Conservation (phyloP, 2,113 vertebrate species). For the Rynchops niger region DNA sequence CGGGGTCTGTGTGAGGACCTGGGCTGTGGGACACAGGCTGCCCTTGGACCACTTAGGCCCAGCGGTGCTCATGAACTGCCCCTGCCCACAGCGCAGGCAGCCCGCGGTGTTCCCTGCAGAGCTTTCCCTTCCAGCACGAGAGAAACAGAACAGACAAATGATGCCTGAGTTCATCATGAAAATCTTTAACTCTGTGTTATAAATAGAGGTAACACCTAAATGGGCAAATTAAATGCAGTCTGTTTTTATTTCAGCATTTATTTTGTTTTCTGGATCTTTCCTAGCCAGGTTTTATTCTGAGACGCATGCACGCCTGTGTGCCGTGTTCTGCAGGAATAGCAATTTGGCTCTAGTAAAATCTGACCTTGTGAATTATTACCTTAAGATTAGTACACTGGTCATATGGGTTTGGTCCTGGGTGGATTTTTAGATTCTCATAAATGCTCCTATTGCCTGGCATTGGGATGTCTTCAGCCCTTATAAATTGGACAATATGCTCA, state of each 20-base stretch:
- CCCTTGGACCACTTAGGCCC: accelerated
- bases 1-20: accelerated
- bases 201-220: neutral
- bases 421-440: neutral
- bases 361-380: neutral
- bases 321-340: neutral
- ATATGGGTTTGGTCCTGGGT: neutral
- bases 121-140: neutral
- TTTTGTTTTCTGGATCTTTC: neutral
- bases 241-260: neutral
- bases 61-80: accelerated
- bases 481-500: accelerated
- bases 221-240: neutral
- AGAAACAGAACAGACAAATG: neutral
- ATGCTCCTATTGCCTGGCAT: neutral
- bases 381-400: neutral
- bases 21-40: neutral
- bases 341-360: neutral
- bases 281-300: neutral
- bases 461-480: neutral
- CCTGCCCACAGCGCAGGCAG: neutral
- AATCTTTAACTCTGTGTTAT: neutral
- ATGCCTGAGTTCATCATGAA: neutral
- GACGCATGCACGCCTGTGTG: accelerated
- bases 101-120: neutral